These are phyloP conservation scores for Hystrix brachyura DNA, from an alignment of 2,113 vertebrate species.

Conservation along the genomic window DNA sequence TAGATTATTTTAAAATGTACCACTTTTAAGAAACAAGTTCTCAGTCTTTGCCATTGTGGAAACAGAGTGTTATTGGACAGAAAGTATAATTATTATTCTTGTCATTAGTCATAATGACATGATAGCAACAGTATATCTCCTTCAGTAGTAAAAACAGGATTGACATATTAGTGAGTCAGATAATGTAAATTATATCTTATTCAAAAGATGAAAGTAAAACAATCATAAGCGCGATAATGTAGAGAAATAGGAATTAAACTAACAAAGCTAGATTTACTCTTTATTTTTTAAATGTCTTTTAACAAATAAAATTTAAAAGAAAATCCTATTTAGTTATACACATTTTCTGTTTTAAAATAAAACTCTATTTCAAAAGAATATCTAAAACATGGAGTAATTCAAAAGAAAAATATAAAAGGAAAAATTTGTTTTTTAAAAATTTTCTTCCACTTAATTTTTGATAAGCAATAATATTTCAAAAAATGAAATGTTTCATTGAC, in stretches of 20 bases:
- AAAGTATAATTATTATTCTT: constrained; percentile 20
- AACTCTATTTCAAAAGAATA: not conserved
- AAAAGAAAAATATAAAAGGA: not conserved
- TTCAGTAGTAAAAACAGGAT: constrained; percentile 2
- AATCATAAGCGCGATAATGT: not conserved
- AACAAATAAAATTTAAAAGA: not conserved
- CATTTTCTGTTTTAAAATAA: not conserved
- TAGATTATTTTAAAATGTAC: not conserved
- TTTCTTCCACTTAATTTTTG: not conserved
- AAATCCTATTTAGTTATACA: not conserved
- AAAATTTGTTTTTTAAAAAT: not conserved
- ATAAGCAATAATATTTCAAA: not conserved
- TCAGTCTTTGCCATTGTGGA: not conserved
- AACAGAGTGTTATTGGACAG: not conserved
- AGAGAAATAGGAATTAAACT: not conserved
- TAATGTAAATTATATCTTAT: not conserved
- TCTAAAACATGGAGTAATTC: not conserved
- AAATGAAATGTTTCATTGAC: not conserved
- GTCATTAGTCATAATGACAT: not conserved
- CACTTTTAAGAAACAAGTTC: not conserved
- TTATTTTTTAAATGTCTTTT: not conserved
- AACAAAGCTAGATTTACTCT: not conserved
- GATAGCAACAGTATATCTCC: not conserved
- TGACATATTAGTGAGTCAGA: constrained; percentile 3
- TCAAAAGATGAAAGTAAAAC: not conserved